Conservation (phyloP, 2,888 invertebrate species). For the Pyrochroa serraticornis region DNA sequence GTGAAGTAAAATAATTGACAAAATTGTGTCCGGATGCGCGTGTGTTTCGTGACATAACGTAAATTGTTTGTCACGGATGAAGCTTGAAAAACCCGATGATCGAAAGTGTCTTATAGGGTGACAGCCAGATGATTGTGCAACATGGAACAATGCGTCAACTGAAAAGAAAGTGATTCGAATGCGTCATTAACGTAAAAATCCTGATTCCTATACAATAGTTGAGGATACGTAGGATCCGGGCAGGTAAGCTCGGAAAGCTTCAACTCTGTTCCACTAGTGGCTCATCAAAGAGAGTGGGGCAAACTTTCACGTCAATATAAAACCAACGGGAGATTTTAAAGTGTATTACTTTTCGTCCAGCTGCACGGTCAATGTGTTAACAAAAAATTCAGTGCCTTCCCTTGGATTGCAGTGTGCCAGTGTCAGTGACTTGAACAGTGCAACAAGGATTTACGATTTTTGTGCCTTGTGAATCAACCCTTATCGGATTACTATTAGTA, state of each 20-base stretch:
- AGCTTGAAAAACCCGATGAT: conserved; percentile 18
- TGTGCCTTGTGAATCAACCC: conserved; percentile 6
- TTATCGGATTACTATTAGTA: conserved; percentile 29
- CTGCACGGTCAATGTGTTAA: conserved; percentile 29
- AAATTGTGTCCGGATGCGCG: too few relatives aligned
- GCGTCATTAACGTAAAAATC: conserved; percentile 43
- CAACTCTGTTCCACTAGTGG: conserved; percentile 48
- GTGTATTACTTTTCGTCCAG: conserved; percentile 56
- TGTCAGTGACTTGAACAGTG: conserved; percentile 28
- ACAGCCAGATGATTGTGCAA: conserved; percentile 45
- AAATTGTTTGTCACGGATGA: not conserved
- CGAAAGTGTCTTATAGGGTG: conserved; percentile 42
- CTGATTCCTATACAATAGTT: conserved; percentile 43
- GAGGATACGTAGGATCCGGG: conserved; percentile 41
- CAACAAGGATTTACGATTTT: conserved; percentile 32
- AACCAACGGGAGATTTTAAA: conserved; percentile 57
- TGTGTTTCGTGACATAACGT: not conserved
- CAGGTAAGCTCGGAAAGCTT: conserved; percentile 42
- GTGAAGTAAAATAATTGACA: too few relatives aligned
- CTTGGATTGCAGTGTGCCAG: conserved; percentile 24
- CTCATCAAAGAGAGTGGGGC: conserved; percentile 52
- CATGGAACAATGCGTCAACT: conserved; percentile 40
- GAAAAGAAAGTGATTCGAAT: conserved; percentile 48
- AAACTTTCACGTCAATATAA: conserved; percentile 60
- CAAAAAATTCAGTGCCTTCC: conserved; percentile 6